Evolutionary conservation across 2,888 invertebrate species (phyloP).

Genomic region (Cetonia aurata): DNA sequence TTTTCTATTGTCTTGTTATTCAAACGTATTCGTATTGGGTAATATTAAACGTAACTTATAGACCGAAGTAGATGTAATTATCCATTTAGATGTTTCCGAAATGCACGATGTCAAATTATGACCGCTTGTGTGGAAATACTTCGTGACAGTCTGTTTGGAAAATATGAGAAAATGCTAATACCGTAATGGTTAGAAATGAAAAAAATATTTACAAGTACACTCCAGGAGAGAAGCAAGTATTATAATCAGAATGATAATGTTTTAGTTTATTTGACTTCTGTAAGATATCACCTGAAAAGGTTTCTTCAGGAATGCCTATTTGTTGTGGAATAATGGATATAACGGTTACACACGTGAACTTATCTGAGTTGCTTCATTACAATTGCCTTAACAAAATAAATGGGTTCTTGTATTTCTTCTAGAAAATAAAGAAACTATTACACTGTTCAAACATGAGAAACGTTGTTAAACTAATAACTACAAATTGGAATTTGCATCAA

Average conservation of each 20-base stretch:
- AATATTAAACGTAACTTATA: constrained; percentile 28
- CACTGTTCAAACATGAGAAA: too few species aligned
- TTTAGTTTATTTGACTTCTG: background rate
- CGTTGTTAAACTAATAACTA: too few species aligned
- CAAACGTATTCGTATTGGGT: constrained; percentile 9
- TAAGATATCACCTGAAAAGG: background rate
- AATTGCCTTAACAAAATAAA: too few species aligned
- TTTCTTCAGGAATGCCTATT: background rate
- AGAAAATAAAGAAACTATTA: too few species aligned
- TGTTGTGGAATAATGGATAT: background rate
- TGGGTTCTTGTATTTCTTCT: too few species aligned
- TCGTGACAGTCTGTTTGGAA: constrained; percentile 15
- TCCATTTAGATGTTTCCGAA: constrained; percentile 17
- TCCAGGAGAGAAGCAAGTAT: background rate
- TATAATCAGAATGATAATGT: background rate
- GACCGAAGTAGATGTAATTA: constrained; percentile 19
- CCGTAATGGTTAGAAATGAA: constrained; percentile 3
- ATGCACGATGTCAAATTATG: constrained; percentile 23
- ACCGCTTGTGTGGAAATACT: constrained; percentile 18
- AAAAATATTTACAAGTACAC: background rate
- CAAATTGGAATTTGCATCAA: too few species aligned
- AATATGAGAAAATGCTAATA: constrained; percentile 27
- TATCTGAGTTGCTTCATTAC: too few species aligned
- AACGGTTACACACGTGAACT: too few species aligned
- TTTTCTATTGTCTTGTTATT: constrained; percentile 29